These are phyloP conservation scores for Proctacanthus coquilletti DNA, from an alignment of 1,140 invertebrate genomes.

Conservation along the genomic window DNA sequence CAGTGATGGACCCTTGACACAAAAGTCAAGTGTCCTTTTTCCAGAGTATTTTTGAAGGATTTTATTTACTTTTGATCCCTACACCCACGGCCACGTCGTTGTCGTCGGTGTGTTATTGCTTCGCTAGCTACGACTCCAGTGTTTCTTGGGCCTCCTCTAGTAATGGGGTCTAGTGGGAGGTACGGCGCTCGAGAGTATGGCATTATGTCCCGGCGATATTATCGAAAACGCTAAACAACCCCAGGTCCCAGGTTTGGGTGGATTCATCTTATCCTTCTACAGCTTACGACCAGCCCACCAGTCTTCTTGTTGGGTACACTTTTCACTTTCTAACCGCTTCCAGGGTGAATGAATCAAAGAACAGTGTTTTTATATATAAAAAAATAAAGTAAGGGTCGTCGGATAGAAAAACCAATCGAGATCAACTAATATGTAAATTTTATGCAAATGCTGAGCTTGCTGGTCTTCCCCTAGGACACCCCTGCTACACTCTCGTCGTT, in stretches of 20 bases:
- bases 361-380: not conserved
- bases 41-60: not conserved
- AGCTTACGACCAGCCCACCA: too few species aligned
- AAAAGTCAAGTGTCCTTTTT: slow-evolving; percentile 3
- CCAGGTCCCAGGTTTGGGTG: too few species aligned
- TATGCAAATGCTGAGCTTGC: not conserved
- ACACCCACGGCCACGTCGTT: not conserved
- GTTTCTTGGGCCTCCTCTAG: too few species aligned
- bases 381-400: not conserved
- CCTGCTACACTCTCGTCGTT: too few species aligned
- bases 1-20: slow-evolving; percentile 3
- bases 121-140: too few species aligned
- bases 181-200: not conserved
- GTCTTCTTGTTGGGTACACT: too few species aligned
- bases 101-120: not conserved
- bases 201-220: too few species aligned
- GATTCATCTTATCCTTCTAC: too few species aligned
- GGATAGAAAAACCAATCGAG: not conserved
- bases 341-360: not conserved
- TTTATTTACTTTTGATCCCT: slow-evolving; percentile 1
- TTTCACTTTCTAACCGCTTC: too few species aligned
- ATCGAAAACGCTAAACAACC: too few species aligned
- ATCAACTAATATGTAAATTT: slow-evolving; percentile 1
- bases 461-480: too few species aligned
- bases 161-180: not conserved